Conservation (phyloP, 1,140 invertebrate species). For the Vollenhovia emeryi region DNA sequence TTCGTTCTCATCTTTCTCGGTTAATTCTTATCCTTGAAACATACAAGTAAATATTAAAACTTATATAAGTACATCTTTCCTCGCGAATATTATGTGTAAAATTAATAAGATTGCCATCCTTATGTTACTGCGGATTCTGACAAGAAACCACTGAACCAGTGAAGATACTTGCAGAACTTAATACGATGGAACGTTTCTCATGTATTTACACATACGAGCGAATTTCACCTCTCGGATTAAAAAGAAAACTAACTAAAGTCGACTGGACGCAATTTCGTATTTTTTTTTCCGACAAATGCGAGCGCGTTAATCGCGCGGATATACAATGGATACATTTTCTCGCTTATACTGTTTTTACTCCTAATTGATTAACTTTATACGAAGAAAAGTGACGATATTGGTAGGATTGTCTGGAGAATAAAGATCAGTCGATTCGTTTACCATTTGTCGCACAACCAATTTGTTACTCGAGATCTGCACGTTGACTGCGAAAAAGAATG, state of each 20-base stretch:
- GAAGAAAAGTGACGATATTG: slow-evolving; percentile 53
- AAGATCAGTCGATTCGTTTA: slow-evolving; percentile 46
- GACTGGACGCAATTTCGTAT: slow-evolving; percentile 66
- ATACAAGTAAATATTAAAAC: background rate
- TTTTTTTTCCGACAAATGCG: slow-evolving; percentile 37
- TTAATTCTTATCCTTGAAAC: background rate
- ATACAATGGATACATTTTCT: background rate
- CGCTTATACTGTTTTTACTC: background rate
- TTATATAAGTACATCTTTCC: background rate
- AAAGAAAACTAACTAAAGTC: slow-evolving; percentile 31
- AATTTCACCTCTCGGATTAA: slow-evolving; percentile 26
- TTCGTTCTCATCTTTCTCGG: background rate
- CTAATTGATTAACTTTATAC: slow-evolving; percentile 46
- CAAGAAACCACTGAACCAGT: slow-evolving; percentile 45
- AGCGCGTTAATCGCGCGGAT: background rate
- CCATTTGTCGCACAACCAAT: background rate
- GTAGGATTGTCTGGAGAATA: slow-evolving; percentile 64
- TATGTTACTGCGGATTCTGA: background rate
- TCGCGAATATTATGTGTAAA: background rate
- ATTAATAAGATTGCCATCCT: background rate
- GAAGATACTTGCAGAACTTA: slow-evolving; percentile 48
- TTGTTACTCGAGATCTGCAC: background rate
- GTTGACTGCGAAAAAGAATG: background rate
- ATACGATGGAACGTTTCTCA: slow-evolving; percentile 13
- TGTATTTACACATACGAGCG: slow-evolving; percentile 70